A percentile compares a stretch with the other conserved stretches of the same genome.
phyloP scores from a whole-genome alignment of 2,888 invertebrate genomes.

The Cephus pulcher region DNA sequence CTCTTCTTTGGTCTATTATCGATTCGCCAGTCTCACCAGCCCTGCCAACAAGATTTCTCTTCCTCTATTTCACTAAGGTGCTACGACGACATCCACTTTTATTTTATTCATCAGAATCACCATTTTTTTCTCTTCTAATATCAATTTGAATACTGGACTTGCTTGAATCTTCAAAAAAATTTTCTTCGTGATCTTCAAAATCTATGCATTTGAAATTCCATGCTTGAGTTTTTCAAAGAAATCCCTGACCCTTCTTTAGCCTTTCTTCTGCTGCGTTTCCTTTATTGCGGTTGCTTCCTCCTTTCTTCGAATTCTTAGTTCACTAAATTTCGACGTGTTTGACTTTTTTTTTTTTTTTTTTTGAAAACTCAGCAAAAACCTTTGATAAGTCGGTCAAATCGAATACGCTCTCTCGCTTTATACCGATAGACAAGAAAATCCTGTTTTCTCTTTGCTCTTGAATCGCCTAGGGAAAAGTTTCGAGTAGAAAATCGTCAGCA shows the following conservation, averaged over 20 bases:
- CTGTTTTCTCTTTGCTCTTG: neutral
- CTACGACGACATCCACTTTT: neutral
- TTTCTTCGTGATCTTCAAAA: neutral
- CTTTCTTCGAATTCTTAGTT: neutral
- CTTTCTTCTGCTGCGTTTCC: neutral
- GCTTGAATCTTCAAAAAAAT: neutral
- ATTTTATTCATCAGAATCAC: neutral
- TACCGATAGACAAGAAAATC: neutral
- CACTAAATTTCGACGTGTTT: neutral
- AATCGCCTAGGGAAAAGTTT: neutral
- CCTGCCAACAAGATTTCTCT: neutral
- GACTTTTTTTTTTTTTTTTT: neutral
- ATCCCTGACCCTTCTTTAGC: neutral
- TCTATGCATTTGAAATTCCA: neutral
- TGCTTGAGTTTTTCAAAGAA: neutral
- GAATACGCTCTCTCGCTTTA: neutral
- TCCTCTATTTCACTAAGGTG: neutral
- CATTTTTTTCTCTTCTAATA: neutral
- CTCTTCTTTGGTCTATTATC: neutral
- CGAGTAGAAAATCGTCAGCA: neutral
- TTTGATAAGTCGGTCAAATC: neutral
- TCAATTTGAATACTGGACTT: neutral
- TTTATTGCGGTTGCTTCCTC: neutral
- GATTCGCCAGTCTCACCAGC: slow-evolving; percentile 1
- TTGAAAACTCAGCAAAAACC: neutral